Evolutionary conservation across 2,888 invertebrate species (phyloP), one percentile per base, ranked within the genome.

Genomic region (Cheilosia vernalis): DNA sequence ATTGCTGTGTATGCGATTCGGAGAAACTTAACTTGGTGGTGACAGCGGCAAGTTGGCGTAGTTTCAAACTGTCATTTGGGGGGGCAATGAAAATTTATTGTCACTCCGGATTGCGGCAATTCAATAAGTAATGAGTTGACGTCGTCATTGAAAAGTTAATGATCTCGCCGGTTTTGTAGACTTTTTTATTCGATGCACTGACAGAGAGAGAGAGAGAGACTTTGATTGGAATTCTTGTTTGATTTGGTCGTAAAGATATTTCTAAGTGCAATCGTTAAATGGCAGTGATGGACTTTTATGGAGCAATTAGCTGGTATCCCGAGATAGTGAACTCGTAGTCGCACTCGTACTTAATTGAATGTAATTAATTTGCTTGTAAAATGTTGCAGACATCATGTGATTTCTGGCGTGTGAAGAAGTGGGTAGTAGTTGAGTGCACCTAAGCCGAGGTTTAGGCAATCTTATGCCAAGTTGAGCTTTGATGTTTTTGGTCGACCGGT

Each of bases 31-130:
- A 47, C 21, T 21, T 66, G 83, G 55, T 56, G 60, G 69, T 74
- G 74, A 73, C 78, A 83, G 61, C 55, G 53, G 49, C 61, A 67
- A 67, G 63, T 67, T 77, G 66, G 40, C 30, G 66, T 37, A 74
- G 64, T 66, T 60, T 72, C 69, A n/a, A 80, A 61, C 76, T 72
- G 72, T 67, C 76, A 85, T 70, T 44, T 72, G 69, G 27, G 83
- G 83, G 83, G 76, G 64, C 80, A 81, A 80, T 85, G 76, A 72
- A 81, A 85, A 85, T 85, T 85, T 76, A 85, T 81, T 76, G 70
- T 53, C 51, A 84, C 21, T 74, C 40, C 21, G 42, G 27, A 27
- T 63, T 74, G 83, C 47, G 58, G 73, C 55, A 51, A 74, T 67
- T 79, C 56, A 73, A 84, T 79, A 64, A 60, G 49, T 61, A 72